These are phyloP conservation scores for Drosophila littoralis DNA, from an alignment of 1,140 invertebrate species.

Conservation along the genomic window DNA sequence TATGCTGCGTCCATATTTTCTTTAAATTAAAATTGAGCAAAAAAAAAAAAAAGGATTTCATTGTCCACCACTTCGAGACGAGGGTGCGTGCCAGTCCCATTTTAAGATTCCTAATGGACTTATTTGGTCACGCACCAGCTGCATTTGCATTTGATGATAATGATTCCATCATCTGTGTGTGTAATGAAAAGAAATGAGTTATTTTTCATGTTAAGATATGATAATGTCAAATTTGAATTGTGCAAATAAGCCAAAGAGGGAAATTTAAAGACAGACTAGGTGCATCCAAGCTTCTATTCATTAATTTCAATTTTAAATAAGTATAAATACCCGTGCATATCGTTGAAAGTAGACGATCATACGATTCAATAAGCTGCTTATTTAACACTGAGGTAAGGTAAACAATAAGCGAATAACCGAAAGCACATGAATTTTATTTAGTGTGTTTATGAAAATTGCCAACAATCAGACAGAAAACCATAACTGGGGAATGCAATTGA, in stretches of 20 bases:
- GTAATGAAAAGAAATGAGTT: constrained; percentile 21
- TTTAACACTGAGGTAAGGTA: constrained; percentile 42
- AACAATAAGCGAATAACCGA: constrained; percentile 51
- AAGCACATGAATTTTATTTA: constrained; percentile 63
- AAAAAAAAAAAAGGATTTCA: constrained; percentile 3
- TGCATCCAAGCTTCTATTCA: no score
- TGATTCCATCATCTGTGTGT: not conserved
- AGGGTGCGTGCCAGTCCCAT: constrained; percentile 3
- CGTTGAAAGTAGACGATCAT: not conserved
- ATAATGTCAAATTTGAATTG: constrained; percentile 7
- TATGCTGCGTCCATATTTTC: not conserved
- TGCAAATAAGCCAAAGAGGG: not conserved
- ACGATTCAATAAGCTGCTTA: not conserved
- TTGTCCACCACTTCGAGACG: constrained; percentile 6
- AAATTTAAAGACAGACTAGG: not conserved
- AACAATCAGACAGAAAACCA: constrained; percentile 77
- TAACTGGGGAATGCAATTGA: constrained; percentile 48
- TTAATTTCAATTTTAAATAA: no score
- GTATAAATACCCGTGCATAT: not conserved
- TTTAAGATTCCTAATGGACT: constrained; percentile 49
- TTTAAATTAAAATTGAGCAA: not conserved
- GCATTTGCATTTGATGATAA: constrained; percentile 57
- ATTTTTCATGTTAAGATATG: constrained; percentile 13
- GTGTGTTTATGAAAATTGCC: constrained; percentile 76
- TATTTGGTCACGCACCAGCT: constrained; percentile 64